Conservation (phyloP, 2,113 vertebrate genomes). For the Edolisoma coerulescens region DNA sequence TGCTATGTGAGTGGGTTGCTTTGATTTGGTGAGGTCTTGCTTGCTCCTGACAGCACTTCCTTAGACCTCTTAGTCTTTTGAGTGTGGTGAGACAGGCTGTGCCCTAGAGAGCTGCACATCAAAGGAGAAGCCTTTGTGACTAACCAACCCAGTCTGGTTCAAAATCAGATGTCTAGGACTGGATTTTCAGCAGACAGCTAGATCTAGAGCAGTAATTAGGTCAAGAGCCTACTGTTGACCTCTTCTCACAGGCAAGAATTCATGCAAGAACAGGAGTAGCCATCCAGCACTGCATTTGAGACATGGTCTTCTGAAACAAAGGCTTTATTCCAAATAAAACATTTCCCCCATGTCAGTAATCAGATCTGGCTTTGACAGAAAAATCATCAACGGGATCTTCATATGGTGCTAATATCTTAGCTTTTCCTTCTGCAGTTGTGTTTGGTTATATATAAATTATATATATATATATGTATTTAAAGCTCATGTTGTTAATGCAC, state of each 20-base stretch:
- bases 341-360: background rate
- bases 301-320: background rate
- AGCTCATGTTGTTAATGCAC: slow-evolving; percentile 6
- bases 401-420: background rate
- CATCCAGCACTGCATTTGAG: background rate
- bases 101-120: background rate
- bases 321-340: slow-evolving; percentile 13
- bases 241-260: background rate
- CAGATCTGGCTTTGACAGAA: slow-evolving; percentile 11
- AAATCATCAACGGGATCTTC: background rate
- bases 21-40: background rate
- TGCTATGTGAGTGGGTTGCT: background rate
- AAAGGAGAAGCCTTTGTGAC: background rate
- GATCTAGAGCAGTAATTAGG: background rate
- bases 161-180: background rate
- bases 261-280: background rate
- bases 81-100: background rate
- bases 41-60: background rate
- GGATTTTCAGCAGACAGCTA: background rate
- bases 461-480: background rate
- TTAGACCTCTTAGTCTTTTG: background rate
- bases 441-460: background rate
- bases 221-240: background rate
- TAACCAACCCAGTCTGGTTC: background rate
- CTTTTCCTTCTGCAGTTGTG: background rate